Evolutionary conservation across 2,113 vertebrate genomes (phyloP), one percentile per base, ranked within the genome.

Genomic region (Lophius piscatorius): DNA sequence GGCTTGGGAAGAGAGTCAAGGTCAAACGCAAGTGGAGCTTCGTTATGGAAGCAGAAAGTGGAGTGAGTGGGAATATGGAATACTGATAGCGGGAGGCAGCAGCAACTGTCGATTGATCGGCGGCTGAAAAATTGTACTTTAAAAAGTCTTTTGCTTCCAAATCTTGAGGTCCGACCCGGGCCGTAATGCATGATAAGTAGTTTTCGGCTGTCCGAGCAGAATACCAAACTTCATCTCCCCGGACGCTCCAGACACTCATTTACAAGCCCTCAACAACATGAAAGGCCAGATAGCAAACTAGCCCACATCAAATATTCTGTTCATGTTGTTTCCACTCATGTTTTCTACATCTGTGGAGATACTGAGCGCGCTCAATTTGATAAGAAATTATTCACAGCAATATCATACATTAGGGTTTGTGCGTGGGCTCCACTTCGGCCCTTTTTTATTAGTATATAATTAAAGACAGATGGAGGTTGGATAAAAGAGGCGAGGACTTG

Each of bases 151-250:
- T 89, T 89, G 89, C 87, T 90, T 88, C 85, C 78, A 88, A 88
- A 91, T 91, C 82, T 62, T 82, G 85, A 76, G 80, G 84, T 90
- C 89, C 77, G 77, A 85, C 80, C 76, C 67, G 63, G 74, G 70
- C 85, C 74, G 86, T 88, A 89, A 89, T 89, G 85, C 87, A 89
- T 89, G 87, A 89, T 89, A 89, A 89, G 87, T 86, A 89, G 87
- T 76, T 82, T 88, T 89, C 73, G 80, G 81, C 84, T 82, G 82
- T 87, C 86, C 68, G 83, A 83, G 76, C 86, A 81, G 87, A 89
- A 88, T 88, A 89, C 82, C 84, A 87, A 88, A 82, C 82, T 71
- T 88, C 76, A 78, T 83, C 84, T 85, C 84, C 81, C 82, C 41
- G 41, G 77, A 87, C 42, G 24, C 80, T 63, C 47, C 85, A 86